Conservation (phyloP, 2,888 invertebrate genomes). For the Cerastoderma edule region DNA sequence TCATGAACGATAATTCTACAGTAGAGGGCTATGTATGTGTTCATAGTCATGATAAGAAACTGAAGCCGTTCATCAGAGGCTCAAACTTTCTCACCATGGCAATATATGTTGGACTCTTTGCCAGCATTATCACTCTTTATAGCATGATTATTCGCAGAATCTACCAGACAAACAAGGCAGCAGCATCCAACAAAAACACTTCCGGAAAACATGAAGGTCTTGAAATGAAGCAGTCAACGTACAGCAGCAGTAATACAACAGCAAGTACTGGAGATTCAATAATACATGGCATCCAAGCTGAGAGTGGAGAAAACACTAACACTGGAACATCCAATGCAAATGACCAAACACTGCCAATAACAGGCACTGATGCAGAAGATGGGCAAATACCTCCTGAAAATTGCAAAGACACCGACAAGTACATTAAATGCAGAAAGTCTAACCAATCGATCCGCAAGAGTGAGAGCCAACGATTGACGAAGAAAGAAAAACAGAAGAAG, state of each 20-base stretch:
- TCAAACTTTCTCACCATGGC: constrained; percentile 18
- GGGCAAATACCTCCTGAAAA: not conserved
- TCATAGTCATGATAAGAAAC: constrained; percentile 15
- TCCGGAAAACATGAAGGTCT: not conserved
- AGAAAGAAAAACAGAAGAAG: not conserved
- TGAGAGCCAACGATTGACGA: not conserved
- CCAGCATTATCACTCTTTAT: constrained; percentile 14
- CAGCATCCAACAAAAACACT: not conserved
- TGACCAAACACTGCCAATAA: not conserved
- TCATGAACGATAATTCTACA: constrained; percentile 14
- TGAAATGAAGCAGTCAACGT: constrained; percentile 18
- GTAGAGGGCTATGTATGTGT: constrained; percentile 19
- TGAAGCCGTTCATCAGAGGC: constrained; percentile 11
- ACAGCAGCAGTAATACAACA: constrained; percentile 14
- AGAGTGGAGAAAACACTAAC: too few species aligned
- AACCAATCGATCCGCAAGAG: too few species aligned
- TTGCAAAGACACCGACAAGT: too few species aligned
- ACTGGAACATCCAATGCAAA: too few species aligned
- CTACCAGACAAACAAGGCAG: constrained; percentile 2
- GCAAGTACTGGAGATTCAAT: not conserved
- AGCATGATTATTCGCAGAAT: constrained; percentile 20
- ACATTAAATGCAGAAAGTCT: too few species aligned
- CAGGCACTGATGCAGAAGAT: not conserved
- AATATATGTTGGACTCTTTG: constrained; percentile 1
- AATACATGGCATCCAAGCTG: constrained; percentile 2